Conservation (phyloP, 2,888 invertebrate genomes). For the Lymantria monacha region DNA sequence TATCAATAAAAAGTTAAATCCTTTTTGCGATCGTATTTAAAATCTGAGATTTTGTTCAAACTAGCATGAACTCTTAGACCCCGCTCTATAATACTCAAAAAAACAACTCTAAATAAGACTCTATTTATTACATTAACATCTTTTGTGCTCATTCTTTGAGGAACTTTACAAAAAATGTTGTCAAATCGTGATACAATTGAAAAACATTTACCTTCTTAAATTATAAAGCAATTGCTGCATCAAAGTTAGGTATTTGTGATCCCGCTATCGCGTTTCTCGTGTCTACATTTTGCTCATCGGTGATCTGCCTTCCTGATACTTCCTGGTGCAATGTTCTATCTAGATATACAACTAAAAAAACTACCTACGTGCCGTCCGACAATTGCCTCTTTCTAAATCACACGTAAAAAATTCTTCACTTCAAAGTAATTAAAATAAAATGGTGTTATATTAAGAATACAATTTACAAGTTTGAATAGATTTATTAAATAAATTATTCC, state of each 20-base stretch:
- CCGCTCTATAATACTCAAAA: no score
- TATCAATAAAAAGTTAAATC: no score
- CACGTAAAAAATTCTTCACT: slow-evolving; percentile 22
- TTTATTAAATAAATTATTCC: slow-evolving; percentile 18
- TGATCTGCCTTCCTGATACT: slow-evolving; percentile 15
- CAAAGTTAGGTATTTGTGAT: slow-evolving; percentile 6
- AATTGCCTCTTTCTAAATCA: slow-evolving; percentile 24
- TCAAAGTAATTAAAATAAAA: slow-evolving; percentile 31
- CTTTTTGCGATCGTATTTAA: no score
- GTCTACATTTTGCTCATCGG: slow-evolving; percentile 8
- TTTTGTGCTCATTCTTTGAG: not conserved
- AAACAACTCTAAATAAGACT: not conserved
- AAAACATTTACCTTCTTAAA: not conserved
- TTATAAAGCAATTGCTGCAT: not conserved
- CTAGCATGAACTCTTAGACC: no score
- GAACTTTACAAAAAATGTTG: not conserved
- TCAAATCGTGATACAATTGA: not conserved
- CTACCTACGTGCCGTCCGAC: slow-evolving; percentile 25
- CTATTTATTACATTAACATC: not conserved
- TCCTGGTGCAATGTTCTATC: slow-evolving; percentile 42
- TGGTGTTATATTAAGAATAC: slow-evolving; percentile 13
- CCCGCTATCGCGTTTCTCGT: slow-evolving; percentile 16
- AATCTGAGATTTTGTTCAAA: no score
- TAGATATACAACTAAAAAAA: slow-evolving; percentile 28
- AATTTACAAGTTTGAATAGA: slow-evolving; percentile 11